These are phyloP conservation scores for Eulemur mongoz DNA, from an alignment of 2,797 vertebrate genomes.

Conservation along the genomic window DNA sequence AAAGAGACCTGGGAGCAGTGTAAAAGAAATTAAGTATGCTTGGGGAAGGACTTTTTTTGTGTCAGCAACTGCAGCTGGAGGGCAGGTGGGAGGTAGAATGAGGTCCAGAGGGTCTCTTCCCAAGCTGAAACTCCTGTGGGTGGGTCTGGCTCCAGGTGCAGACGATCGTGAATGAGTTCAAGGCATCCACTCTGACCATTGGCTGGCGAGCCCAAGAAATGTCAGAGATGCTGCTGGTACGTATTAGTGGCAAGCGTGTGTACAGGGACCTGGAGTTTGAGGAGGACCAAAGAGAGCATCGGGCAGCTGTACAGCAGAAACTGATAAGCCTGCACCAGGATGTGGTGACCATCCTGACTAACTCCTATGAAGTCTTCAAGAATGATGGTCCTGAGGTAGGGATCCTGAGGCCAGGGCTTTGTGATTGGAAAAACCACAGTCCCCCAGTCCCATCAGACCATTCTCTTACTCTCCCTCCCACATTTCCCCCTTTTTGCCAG, in stretches of 20 bases:
- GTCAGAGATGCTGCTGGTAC: constrained; percentile 89
- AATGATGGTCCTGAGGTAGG: constrained; percentile 89
- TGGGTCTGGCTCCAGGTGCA: constrained; percentile 86
- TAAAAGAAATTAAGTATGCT: neutral
- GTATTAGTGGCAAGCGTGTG: constrained; percentile 87
- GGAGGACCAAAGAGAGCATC: constrained; percentile 87
- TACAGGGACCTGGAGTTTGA: constrained; percentile 91
- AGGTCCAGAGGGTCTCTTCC: neutral
- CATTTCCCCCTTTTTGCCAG: neutral
- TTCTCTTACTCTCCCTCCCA: neutral
- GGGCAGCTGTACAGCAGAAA: constrained; percentile 81
- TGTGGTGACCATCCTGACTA: constrained; percentile 86
- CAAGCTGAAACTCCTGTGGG: neutral
- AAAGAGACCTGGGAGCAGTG: neutral
- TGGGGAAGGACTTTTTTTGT: neutral
- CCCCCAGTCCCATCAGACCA: neutral
- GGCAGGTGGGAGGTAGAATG: neutral
- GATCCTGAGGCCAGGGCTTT: neutral
- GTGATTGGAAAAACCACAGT: neutral
- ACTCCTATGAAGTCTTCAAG: constrained; percentile 88
- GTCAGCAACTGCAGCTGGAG: neutral
- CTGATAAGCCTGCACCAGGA: constrained; percentile 85
- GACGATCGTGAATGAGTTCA: constrained; percentile 88
- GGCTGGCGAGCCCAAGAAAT: constrained; percentile 87
- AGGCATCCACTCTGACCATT: constrained; percentile 86